These are phyloP conservation scores for Cherax quadricarinatus DNA, from an alignment of 1,140 invertebrate genomes.

Conservation along the genomic window DNA sequence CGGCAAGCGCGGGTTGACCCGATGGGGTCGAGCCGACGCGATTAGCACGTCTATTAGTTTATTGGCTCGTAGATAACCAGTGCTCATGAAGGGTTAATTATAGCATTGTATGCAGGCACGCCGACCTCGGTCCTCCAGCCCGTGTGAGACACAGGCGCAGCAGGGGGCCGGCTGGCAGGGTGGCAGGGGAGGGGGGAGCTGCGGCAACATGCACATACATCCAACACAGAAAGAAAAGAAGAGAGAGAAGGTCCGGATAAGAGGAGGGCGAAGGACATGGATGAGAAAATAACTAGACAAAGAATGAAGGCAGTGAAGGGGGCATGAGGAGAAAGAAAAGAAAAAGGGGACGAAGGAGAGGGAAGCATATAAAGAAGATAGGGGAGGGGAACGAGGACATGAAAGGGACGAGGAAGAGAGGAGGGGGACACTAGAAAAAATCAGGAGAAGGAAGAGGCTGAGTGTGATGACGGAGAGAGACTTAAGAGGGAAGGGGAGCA, in stretches of 20 bases:
- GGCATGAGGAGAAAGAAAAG: conserved; percentile 6
- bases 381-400: neutral
- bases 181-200: neutral
- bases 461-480: neutral
- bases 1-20: neutral
- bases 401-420: neutral
- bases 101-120: conserved; percentile 45
- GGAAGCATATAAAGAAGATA: neutral
- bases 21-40: neutral
- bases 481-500: neutral
- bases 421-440: too few relatives aligned
- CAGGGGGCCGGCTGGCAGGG: neutral
- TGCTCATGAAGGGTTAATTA: conserved; percentile 56
- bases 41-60: conserved; percentile 46
- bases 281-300: too few relatives aligned
- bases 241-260: neutral
- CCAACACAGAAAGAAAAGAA: neutral
- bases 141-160: neutral
- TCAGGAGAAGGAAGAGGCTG: neutral
- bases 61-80: conserved; percentile 33
- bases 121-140: neutral
- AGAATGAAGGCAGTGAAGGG: too few relatives aligned
- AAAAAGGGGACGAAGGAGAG: neutral
- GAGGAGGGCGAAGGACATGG: too few relatives aligned
- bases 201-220: too few relatives aligned